A percentile compares a stretch with the other conserved stretches of the same genome.
These are phyloP conservation scores for Eueides isabella DNA, from an alignment of 1,140 invertebrate species.

Conservation along the genomic window DNA sequence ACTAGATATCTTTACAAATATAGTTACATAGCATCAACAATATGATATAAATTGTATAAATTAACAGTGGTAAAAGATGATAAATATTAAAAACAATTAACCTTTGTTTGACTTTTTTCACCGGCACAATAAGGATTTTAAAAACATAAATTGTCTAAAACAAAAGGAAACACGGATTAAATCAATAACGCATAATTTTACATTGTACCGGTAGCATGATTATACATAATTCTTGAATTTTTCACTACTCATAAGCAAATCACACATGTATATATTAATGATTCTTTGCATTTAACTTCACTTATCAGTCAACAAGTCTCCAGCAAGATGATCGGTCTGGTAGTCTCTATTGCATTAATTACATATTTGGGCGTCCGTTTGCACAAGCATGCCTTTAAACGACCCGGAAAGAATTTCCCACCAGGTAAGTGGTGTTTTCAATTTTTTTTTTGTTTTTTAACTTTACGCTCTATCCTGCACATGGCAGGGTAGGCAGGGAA, in stretches of 20 bases:
- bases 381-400: conserved; percentile 55
- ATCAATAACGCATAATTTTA: not conserved
- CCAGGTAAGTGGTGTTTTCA: conserved; percentile 48
- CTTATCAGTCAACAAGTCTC: conserved; percentile 13
- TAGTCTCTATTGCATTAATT: conserved; percentile 41
- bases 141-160: not conserved
- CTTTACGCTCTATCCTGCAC: too few species aligned
- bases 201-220: not conserved
- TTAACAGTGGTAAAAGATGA: too few species aligned
- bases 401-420: conserved; percentile 52
- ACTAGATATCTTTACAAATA: too few species aligned
- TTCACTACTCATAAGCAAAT: conserved; percentile 5
- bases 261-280: conserved; percentile 3
- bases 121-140: too few species aligned
- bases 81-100: too few species aligned
- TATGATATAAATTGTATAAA: too few species aligned
- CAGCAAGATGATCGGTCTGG: conserved; percentile 49
- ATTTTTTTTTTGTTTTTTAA: not conserved
- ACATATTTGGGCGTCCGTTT: conserved; percentile 37
- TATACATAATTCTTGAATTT: not conserved
- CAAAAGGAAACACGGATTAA: not conserved
- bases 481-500: too few species aligned
- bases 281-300: not conserved
- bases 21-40: too few species aligned
- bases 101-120: too few species aligned